Base-by-base conservation (phyloP, 2,888 invertebrate genomes). In the Morpho achilles region DNA sequence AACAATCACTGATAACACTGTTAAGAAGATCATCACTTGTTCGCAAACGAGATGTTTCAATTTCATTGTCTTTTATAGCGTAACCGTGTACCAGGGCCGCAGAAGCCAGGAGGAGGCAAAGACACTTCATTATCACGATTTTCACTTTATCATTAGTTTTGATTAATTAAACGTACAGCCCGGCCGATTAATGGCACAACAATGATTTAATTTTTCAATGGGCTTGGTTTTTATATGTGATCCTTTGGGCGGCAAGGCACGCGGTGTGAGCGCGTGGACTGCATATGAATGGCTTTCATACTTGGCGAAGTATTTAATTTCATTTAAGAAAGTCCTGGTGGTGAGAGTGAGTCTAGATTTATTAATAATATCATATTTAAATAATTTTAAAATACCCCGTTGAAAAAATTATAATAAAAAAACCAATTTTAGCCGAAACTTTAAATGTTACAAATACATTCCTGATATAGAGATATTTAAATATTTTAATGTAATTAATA, bases 1-100 rank as follows among this genome's bases (percentile, higher is more conserved):
- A 92, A 88, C 96, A 96, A 77, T 94, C 94, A 85, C 94, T 93
- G 70, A 96, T 90, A 72, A 94, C 94, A 75, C 93, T 92, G 60
- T 94, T 92, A 69, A 96, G 92, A 50, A 96, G 86, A 78, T 94
- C 93, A 70, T 94, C 94, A 79, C 94, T 93, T 66, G 92, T 92
- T 70, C 87, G 79, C 69, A 94, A 92, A 63, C 92, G 88, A 48
- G 92, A 88, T 46, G 91, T 88, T 59, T 91, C 86, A 54, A 91
- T 80, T 66, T 92, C 91, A 82, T 93, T 93, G 74, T 92, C 93
- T 68, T 87, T 83, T 70, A 92, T 88, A 69, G 91, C 85, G 76
- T 85, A 87, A 62, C 86, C 80, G 59, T 82, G 80, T 63, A 87
- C 89, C 65, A 92, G 76, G 68, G 88, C 84, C 67, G 91, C 81